Evolutionary conservation across 92 coral and sea anemone genomes (phyloP), one percentile per base, ranked within the genome.

Genomic region (Diadumene lineata): DNA sequence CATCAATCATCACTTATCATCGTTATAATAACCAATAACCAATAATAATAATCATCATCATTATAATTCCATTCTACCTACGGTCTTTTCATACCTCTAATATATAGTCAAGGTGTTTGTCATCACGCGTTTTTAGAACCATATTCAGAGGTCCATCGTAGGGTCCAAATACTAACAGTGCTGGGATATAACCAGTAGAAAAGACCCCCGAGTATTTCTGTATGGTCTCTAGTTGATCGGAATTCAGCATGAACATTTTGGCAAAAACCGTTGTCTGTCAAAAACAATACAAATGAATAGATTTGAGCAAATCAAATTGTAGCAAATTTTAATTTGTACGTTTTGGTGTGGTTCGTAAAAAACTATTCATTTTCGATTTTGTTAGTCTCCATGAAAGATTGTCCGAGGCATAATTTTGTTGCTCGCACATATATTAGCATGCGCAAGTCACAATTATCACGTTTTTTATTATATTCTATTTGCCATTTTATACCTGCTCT

Each of bases 121-220:
- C 79, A 50, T 91, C 97, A 16, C 75, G 76, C 22, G 97, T 86
- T 75, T 91, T 91, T 34, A 86, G 48, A 29, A 79, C 80, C 43
- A 91, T 87, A 51, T 91, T 85, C 9, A 89, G 75, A n/a, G 89
- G 76, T 17, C 88, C 97, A 58, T 82, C 79, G 46, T 78, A 88
- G 28, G 97, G 97, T 63, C 97, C 97, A 85, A 91, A 88, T 61
- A 77, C 84, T 84, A 86, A 70, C 55, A 77, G 82, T 25, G 84
- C 60, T 11, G 97, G 97, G 75, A 91, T 88, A 68, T 86, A 61
- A 21, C 88, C 81, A 71, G 85, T 82, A 16, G 90, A 82, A 75
- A 91, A 84, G 31, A 91, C 97, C 63, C 97, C 97, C 2, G 92
- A 75, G 34, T 83, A 82, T 61, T 81, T 81, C 82, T 83, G 92